Evolutionary conservation across 2,797 vertebrate species (phyloP), one percentile per base, ranked within the genome.

Genomic region (Characodon lateralis): DNA sequence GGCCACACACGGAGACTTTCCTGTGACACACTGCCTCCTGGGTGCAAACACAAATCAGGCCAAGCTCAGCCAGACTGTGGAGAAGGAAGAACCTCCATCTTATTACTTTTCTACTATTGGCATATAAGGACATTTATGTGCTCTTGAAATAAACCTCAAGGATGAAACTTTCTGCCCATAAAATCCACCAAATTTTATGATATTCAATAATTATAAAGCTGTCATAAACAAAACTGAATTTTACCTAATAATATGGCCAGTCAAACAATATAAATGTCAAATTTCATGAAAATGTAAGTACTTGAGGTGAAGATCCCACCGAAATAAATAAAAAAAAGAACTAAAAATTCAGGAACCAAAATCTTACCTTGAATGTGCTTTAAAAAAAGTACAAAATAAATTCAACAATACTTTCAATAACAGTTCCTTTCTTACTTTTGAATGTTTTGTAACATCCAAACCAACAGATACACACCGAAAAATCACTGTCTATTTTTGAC

Each of bases 1-100:
- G 93, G 92, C 93, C 95, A 95, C 95, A 95, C 95, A 96, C 93
- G 61, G 90, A 89, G 93, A 88, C 76, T 88, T 78, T 87, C 89
- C 89, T 85, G 89, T 70, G 83, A 92, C 89, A 89, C 83, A 76
- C 80, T 68, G 90, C 83, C 88, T 85, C 87, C 82, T 71, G 85
- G 89, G 85, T 80, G 80, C 87, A 89, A 90, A 91, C 90, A 87
- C 76, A 90, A 81, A 75, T 76, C 87, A 79, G 86, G 88, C 83
- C 84, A 77, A 86, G 83, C 85, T 81, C 61, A 86, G 74, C 74
- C 58, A 65, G 69, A 72, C 85, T 86, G 81, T 70, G 75, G 74
- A 77, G 88, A 72, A 78, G 76, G 73, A 78, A 69, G 28, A 28
- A 71, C 78, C 79, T 51, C 26, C 77, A 55, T 82, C 87, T 85